Evolutionary conservation across 2,797 vertebrate genomes (phyloP).

Genomic region (Lacerta viridis): DNA sequence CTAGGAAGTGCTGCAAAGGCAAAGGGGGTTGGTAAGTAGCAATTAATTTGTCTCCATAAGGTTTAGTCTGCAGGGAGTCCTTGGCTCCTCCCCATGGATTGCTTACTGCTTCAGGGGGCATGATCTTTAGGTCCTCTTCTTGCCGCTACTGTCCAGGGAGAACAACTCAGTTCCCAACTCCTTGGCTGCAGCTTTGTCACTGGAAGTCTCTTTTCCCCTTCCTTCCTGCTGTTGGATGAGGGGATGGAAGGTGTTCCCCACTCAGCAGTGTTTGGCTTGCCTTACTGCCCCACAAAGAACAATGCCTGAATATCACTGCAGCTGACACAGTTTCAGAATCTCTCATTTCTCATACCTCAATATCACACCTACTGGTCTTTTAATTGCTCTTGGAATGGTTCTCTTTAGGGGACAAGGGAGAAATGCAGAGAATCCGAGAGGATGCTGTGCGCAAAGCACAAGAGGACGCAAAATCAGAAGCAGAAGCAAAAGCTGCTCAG

Average conservation of each 20-base stretch:
- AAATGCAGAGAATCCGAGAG: constrained; percentile 84
- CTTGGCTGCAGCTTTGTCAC: neutral
- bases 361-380: neutral
- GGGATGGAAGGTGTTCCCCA: neutral
- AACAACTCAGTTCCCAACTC: neutral
- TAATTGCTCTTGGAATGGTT: neutral
- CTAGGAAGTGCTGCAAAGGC: neutral
- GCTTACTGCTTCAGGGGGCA: neutral
- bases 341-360: neutral
- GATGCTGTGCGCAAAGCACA: constrained; percentile 85
- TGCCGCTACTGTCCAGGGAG: neutral
- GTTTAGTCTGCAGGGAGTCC: neutral
- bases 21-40: neutral
- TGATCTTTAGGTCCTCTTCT: neutral
- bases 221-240: neutral
- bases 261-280: neutral
- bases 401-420: constrained; percentile 85
- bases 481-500: constrained; percentile 79
- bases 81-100: neutral
- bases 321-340: neutral
- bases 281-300: neutral
- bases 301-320: neutral
- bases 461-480: constrained; percentile 81
- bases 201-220: neutral
- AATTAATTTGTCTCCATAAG: neutral